Evolutionary conservation across 2,113 vertebrate species (phyloP), one percentile per base, ranked within the genome.

Genomic region (Stegastes partitus): DNA sequence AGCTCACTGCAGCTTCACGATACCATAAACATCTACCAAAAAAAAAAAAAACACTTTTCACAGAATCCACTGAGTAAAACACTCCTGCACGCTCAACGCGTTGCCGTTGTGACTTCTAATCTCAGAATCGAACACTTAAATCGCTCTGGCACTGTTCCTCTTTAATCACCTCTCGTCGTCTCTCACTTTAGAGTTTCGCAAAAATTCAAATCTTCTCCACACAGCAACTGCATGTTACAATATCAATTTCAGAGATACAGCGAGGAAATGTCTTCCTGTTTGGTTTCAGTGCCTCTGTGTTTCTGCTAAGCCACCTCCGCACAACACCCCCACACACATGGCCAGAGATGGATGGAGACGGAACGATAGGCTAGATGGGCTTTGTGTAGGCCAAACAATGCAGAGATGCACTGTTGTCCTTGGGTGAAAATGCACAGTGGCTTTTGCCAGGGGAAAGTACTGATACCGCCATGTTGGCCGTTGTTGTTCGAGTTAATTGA

Each of bases 321-420:
- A 88, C 57, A 74, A 89, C 91, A 88, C 92, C 88, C 91, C 87
- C 87, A 89, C 89, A 88, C 87, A 92, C 87, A 86, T 85, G 85
- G 84, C 74, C 78, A 78, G 74, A 85, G 84, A 91, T 57, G 83
- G 87, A 87, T 79, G 68, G 82, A 87, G 88, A 81, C 53, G 45
- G 78, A 88, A 70, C 42, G 74, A 63, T 47, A 56, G 77, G 77
- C 53, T 3, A 21, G 77, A 86, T 70, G 26, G 81, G 83, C 78
- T 88, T 81, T 87, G 86, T 91, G 83, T 68, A 70, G 63, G 85
- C 74, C 84, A 74, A 74, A 85, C 89, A 89, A 87, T 69, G 74
- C 81, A 66, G 82, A 83, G 54, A 66, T 44, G 53, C 68, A 45
- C 65, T 25, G 74, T 39, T 68, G 79, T 86, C 77, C 79, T 84